Evolutionary conservation across 2,113 vertebrate genomes (phyloP).

Genomic region (Merops nubicus): DNA sequence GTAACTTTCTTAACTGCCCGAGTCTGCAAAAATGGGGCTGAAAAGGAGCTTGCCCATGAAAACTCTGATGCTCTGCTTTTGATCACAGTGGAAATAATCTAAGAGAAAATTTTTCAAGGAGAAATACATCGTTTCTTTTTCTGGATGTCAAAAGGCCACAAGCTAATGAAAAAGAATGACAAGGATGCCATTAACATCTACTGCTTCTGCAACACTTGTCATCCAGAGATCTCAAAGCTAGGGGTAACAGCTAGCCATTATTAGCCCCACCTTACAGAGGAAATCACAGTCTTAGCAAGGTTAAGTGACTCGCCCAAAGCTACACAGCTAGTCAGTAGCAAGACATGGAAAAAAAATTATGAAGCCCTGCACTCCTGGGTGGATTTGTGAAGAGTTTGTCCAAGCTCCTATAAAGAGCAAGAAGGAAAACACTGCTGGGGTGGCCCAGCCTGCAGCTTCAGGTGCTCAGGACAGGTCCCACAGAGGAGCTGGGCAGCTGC

Average conservation of each 20-base stretch:
- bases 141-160: slow-evolving; percentile 46
- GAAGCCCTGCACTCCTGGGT: not conserved
- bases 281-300: slow-evolving; percentile 20
- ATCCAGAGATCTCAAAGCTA: slow-evolving; percentile 23
- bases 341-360: not conserved
- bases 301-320: slow-evolving; percentile 42
- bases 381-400: not conserved
- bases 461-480: not conserved
- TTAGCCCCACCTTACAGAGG: slow-evolving; percentile 47
- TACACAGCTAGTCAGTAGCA: not conserved
- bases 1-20: not conserved
- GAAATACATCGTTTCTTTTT: slow-evolving; percentile 25
- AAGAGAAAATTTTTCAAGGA: slow-evolving; percentile 33
- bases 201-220: slow-evolving; percentile 25
- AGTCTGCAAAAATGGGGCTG: not conserved
- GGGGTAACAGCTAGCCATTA: slow-evolving; percentile 2
- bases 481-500: accelerated
- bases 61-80: slow-evolving; percentile 11
- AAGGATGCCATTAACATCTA: slow-evolving; percentile 8
- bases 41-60: not conserved
- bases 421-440: not conserved
- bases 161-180: slow-evolving; percentile 48
- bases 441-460: not conserved
- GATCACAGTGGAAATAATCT: slow-evolving; percentile 40
- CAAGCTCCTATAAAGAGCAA: not conserved